A percentile compares a stretch with the other conserved stretches of the same genome.
phyloP scores from a whole-genome alignment of 2,888 invertebrate species.

The Protonemura montana region DNA sequence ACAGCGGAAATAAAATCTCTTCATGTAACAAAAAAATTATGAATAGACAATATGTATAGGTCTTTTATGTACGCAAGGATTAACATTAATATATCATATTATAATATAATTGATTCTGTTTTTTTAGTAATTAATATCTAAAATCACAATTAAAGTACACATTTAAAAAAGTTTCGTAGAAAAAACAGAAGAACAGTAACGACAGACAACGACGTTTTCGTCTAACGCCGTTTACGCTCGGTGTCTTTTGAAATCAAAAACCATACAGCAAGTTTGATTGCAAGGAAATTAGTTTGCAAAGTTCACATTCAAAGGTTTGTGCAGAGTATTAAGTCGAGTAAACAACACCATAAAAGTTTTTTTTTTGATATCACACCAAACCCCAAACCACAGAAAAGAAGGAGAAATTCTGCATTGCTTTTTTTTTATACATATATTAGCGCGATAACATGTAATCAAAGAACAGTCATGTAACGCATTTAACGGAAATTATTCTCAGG shows the following conservation, averaged over 20 bases:
- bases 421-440: constrained; percentile 22
- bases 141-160: constrained; percentile 45
- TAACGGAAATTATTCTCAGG: constrained; percentile 40
- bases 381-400: constrained; percentile 42
- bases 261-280: constrained; percentile 28
- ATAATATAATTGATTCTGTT: constrained; percentile 40
- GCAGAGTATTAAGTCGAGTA: constrained; percentile 43
- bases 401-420: constrained; percentile 30
- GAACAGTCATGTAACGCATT: not conserved
- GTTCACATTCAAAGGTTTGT: constrained; percentile 45
- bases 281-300: constrained; percentile 38
- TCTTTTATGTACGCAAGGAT: constrained; percentile 44
- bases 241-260: not conserved
- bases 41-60: constrained; percentile 38
- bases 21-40: constrained; percentile 39
- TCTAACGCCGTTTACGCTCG: not conserved
- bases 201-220: constrained; percentile 30
- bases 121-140: constrained; percentile 41
- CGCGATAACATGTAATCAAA: constrained; percentile 35
- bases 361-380: constrained; percentile 43
- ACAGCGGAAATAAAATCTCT: constrained; percentile 40
- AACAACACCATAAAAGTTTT: constrained; percentile 43
- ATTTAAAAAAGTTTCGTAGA: constrained; percentile 48
- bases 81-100: constrained; percentile 45
- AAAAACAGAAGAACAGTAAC: constrained; percentile 47